These are phyloP conservation scores for Plodia interpunctella DNA, from an alignment of 1,140 invertebrate genomes.

Conservation along the genomic window DNA sequence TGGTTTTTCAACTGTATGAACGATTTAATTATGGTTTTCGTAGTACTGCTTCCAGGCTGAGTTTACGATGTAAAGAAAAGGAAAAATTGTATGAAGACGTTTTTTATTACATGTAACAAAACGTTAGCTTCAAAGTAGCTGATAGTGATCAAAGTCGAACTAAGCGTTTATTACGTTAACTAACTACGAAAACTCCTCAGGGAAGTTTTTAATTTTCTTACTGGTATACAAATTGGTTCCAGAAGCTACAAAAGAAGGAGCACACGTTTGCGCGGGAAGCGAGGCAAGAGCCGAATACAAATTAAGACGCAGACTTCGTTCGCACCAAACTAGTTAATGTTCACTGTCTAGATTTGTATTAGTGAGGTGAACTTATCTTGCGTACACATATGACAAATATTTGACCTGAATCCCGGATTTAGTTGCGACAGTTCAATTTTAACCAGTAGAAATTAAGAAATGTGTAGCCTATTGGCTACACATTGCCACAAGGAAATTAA, in stretches of 20 bases:
- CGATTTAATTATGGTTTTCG: conserved; percentile 16
- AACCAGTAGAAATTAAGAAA: no score
- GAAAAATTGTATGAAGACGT: background rate
- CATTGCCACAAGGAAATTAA: no score
- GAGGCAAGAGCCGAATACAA: conserved; percentile 55
- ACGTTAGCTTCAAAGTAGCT: background rate
- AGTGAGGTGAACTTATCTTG: conserved; percentile 12
- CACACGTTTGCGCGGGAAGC: conserved; percentile 37
- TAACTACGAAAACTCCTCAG: conserved; percentile 37
- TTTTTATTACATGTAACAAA: background rate
- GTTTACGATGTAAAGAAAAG: no score
- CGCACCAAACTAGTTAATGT: conserved; percentile 48
- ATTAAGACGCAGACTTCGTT: conserved; percentile 52
- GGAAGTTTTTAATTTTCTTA: conserved; percentile 62
- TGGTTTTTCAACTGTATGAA: background rate
- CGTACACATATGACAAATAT: conserved; percentile 1
- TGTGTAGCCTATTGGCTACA: no score
- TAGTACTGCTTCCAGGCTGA: no score
- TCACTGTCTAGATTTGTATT: conserved; percentile 43
- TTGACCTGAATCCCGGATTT: no score
- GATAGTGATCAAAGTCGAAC: background rate
- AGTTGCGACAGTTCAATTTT: no score
- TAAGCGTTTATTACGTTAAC: conserved; percentile 27
- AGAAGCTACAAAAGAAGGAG: conserved; percentile 50
- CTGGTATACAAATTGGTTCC: conserved; percentile 65